Base-by-base conservation (phyloP, 2,888 invertebrate species). In the Lottia scabra region DNA sequence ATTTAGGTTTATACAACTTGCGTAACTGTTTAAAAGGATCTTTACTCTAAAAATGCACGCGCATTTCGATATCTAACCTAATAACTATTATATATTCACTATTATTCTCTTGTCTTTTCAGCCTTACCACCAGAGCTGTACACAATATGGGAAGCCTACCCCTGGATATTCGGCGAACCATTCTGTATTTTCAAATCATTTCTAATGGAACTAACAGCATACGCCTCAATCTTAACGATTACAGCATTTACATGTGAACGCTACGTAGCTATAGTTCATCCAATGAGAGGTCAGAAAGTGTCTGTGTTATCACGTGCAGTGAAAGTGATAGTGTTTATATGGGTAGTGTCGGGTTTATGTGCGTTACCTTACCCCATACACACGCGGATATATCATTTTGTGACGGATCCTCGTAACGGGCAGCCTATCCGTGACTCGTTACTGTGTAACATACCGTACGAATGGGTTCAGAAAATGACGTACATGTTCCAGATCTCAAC, bases 191-290 rank as follows among this genome's bases (percentile, higher is more conserved):
- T 91, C 75, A 89, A 91, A 71, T 88, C 89, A 0, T 85, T 90
- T 48, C 80, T 91, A 13, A 89, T 89, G 16, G 91, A 91, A 80
- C 88, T 89, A 90, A 95, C 96, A 0, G 95, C 95, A 0, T 96
- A 96, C 89, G 96, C 96, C 0, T 96, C 96, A 0, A 95, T 97
- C 64, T 90, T 97, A 85, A 97, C 97, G 23, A 96, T 97, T 81
- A 95, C 96, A 62, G 95, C 96, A 1, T 97, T 97, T 90, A 96
- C 96, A 0, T 93, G 95, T 90, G 97, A 97, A 91, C 92, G 97
- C 64, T 91, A 96, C 91, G 90, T 97, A 77, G 97, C 97, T 43
- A 96, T 97, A 85, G 97, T 97, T 87, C 94, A 96, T 88, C 97
- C 97, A 0, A 90, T 97, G 62, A 93, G 94, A 85, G 92, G 94